A percentile compares a stretch with the other conserved stretches of the same genome.
These are phyloP conservation scores for Gobiocypris rarus DNA, from an alignment of 2,113 vertebrate genomes.

Conservation along the genomic window DNA sequence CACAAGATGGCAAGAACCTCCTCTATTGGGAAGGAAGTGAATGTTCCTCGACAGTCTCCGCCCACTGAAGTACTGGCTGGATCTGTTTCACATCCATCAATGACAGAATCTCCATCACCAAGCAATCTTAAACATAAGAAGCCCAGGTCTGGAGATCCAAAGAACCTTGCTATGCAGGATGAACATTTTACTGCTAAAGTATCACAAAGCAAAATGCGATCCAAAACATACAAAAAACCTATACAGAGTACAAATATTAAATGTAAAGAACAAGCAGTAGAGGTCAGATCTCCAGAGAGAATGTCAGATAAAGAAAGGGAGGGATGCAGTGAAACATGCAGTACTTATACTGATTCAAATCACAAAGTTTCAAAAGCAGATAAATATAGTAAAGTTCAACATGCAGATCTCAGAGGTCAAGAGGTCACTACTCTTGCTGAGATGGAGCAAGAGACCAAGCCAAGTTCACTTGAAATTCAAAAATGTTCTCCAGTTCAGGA, in stretches of 20 bases:
- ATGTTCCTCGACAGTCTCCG: neutral
- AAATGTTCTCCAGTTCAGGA: conserved; percentile 45
- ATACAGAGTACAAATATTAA: conserved; percentile 11
- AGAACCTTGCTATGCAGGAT: neutral
- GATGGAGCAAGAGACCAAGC: conserved; percentile 1
- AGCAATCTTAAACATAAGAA: neutral
- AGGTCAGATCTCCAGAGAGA: conserved; percentile 3
- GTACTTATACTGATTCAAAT: neutral
- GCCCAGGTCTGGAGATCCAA: neutral
- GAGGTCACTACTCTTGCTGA: neutral
- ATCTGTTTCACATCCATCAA: conserved; percentile 12
- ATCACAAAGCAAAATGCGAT: neutral
- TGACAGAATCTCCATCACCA: neutral
- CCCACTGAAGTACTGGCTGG: neutral
- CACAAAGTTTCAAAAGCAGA: neutral
- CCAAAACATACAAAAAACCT: neutral
- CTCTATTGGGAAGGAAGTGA: neutral
- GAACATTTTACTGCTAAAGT: neutral
- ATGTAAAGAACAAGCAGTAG: neutral
- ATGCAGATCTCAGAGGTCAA: neutral
- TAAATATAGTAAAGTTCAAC: neutral
- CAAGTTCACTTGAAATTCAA: conserved; percentile 16
- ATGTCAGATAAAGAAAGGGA: neutral
- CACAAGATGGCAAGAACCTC: neutral
- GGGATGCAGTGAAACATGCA: neutral